Evolutionary conservation across 2,113 vertebrate genomes (phyloP).

Genomic region (Nothocercus nigrocapillus): DNA sequence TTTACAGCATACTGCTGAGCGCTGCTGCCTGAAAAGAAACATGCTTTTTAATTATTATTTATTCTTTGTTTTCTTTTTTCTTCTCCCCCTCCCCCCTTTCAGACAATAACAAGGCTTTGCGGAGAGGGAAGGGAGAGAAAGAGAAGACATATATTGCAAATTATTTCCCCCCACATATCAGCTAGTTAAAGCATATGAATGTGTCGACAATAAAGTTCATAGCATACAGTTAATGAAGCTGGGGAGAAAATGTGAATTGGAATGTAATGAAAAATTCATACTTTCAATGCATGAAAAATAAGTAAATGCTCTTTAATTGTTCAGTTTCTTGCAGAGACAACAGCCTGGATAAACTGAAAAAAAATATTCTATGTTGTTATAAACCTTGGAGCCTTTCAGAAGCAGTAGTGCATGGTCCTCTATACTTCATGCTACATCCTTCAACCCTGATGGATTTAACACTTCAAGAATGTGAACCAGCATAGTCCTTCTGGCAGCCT

Average conservation of each 20-base stretch:
- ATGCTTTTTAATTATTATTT: constrained; percentile 21
- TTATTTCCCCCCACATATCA: constrained; percentile 9
- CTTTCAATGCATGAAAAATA: constrained; percentile 65
- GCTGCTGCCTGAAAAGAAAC: constrained; percentile 10
- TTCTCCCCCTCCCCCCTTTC: neutral
- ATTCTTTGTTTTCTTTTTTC: constrained; percentile 35
- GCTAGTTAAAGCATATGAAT: constrained; percentile 55
- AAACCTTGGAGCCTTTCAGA: neutral
- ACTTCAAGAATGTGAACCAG: neutral
- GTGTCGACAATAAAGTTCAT: constrained; percentile 72
- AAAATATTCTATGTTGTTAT: constrained; percentile 4
- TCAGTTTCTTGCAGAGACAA: constrained; percentile 54
- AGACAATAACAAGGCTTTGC: constrained; percentile 26
- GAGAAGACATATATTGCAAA: constrained; percentile 21
- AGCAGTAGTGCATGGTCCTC: neutral
- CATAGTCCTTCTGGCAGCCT: neutral
- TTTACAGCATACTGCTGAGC: neutral
- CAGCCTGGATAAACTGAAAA: constrained; percentile 55
- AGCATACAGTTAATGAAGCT: constrained; percentile 73
- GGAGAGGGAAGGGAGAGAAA: constrained; percentile 6
- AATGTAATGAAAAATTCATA: constrained; percentile 77
- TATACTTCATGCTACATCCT: neutral
- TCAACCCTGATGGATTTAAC: neutral
- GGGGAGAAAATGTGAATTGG: constrained; percentile 61
- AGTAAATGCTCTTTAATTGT: constrained; percentile 73